Conservation (phyloP, 2,113 vertebrate genomes). For the Calcarius ornatus region DNA sequence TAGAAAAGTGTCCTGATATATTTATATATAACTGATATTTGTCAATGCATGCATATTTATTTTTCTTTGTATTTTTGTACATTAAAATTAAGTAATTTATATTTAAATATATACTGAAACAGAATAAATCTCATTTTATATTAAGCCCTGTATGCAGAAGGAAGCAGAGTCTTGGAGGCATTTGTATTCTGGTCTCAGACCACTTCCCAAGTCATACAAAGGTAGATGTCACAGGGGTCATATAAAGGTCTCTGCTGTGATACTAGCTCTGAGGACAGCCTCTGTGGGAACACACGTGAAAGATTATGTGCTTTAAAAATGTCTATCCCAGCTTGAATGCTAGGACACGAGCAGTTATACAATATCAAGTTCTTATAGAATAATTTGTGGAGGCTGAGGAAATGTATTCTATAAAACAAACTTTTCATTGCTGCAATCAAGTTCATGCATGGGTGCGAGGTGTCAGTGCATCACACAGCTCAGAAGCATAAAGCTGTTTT, state of each 20-base stretch:
- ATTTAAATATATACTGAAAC: neutral
- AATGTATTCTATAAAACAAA: neutral
- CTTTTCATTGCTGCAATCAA: neutral
- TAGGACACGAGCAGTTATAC: neutral
- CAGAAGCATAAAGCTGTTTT: neutral
- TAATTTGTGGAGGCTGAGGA: neutral
- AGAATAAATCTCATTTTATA: neutral
- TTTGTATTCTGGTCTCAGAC: neutral
- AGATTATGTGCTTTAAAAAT: neutral
- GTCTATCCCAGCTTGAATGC: neutral
- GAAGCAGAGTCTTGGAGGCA: neutral
- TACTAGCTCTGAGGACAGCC: neutral
- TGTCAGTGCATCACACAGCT: neutral
- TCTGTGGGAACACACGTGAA: neutral
- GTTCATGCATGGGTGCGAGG: neutral
- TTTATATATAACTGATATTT: neutral
- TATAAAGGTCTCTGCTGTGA: neutral
- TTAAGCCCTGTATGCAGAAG: neutral
- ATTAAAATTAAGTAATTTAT: neutral
- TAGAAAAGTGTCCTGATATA: neutral
- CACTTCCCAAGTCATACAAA: neutral
- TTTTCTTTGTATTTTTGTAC: neutral
- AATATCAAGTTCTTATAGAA: neutral
- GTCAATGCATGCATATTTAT: neutral
- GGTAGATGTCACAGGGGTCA: conserved; percentile 1